Conservation (phyloP, 2,797 vertebrate species). For the Lemur catta region DNA sequence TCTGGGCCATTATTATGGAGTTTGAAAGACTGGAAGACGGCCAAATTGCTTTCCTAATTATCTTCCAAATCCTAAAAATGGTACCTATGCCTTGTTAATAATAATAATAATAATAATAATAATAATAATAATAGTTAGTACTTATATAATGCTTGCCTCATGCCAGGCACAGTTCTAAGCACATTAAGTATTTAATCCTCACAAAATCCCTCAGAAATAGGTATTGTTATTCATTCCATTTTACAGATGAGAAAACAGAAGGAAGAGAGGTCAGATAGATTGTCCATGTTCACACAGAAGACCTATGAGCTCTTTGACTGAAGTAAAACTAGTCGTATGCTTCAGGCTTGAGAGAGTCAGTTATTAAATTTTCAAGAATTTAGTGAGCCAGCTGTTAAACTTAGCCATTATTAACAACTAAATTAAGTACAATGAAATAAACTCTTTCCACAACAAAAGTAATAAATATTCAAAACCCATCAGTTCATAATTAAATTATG, state of each 20-base stretch:
- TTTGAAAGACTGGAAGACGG: background rate
- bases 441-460: background rate
- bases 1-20: background rate
- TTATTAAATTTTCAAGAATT: background rate
- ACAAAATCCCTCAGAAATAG: background rate
- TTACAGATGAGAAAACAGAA: constrained; percentile 5
- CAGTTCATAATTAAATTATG: background rate
- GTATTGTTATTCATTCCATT: background rate
- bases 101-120: background rate
- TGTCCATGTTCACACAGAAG: background rate
- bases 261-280: background rate
- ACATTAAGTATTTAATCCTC: background rate
- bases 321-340: background rate
- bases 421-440: background rate
- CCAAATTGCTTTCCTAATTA: background rate
- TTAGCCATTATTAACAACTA: too few species aligned
- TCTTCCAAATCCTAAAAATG: background rate
- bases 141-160: background rate
- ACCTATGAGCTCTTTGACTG: background rate
- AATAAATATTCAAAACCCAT: background rate
- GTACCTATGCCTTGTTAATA: background rate
- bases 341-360: background rate
- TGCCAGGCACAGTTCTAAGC: background rate
- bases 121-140: background rate
- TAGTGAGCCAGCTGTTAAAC: background rate